Conservation (phyloP, 2,113 vertebrate species). For the Labrus mixtus region DNA sequence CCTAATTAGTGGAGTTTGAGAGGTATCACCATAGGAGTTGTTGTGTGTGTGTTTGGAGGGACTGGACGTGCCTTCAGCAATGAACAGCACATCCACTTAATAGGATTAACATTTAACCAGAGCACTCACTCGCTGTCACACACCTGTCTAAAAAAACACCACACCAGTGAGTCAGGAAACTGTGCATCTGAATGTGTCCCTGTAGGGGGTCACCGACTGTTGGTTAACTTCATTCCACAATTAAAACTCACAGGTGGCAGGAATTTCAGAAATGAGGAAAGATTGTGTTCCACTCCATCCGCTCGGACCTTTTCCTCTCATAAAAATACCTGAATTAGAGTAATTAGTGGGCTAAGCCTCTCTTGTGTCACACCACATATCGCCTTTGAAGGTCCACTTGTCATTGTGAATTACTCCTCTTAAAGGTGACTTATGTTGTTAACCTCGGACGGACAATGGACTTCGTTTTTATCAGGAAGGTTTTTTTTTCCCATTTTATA, state of each 20-base stretch:
- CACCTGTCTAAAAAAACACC: constrained; percentile 63
- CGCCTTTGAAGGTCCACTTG: constrained; percentile 46
- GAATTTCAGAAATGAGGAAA: constrained; percentile 79
- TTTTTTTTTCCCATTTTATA: neutral
- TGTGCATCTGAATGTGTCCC: constrained; percentile 20
- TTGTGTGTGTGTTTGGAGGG: constrained; percentile 21
- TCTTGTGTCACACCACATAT: constrained; percentile 59
- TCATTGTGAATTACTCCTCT: constrained; percentile 39
- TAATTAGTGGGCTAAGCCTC: constrained; percentile 60
- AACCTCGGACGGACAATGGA: neutral
- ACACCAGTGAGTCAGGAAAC: constrained; percentile 60
- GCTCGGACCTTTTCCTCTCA: constrained; percentile 54
- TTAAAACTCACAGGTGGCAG: constrained; percentile 70
- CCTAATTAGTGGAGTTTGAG: constrained; percentile 84
- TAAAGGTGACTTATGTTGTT: constrained; percentile 5
- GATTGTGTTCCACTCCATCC: constrained; percentile 48
- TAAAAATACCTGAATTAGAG: constrained; percentile 73
- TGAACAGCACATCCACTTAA: constrained; percentile 69
- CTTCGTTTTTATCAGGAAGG: neutral
- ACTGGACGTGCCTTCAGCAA: constrained; percentile 59
- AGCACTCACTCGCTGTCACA: constrained; percentile 58
- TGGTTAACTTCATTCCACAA: constrained; percentile 74
- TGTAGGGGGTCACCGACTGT: constrained; percentile 60
- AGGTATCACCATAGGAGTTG: constrained; percentile 46
- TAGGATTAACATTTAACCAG: constrained; percentile 80